phyloP scores from a whole-genome alignment of 2,888 invertebrate genomes.

The Xanthia togata region DNA sequence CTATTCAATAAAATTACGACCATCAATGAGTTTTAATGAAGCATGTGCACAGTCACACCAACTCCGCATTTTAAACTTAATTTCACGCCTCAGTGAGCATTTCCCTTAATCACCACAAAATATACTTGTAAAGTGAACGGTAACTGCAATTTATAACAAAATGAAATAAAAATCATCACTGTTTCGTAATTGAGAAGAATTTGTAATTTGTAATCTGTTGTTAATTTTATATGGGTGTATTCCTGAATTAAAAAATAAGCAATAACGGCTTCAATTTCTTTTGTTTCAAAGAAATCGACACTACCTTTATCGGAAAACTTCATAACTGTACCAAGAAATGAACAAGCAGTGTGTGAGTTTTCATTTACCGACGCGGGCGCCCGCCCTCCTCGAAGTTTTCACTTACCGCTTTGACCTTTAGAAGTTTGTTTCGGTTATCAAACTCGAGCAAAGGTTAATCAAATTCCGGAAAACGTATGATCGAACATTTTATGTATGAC shows the following conservation, averaged over 20 bases:
- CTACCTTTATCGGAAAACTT: conserved; percentile 22
- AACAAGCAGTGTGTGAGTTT: conserved; percentile 40
- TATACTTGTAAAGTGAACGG: neutral
- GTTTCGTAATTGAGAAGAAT: neutral
- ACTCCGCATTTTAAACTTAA: conserved; percentile 39
- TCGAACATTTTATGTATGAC: neutral
- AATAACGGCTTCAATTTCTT: conserved; percentile 6
- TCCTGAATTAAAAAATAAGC: neutral
- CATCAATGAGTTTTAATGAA: conserved; percentile 32
- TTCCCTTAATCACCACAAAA: conserved; percentile 21
- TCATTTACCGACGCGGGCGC: conserved; percentile 34
- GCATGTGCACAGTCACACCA: conserved; percentile 24
- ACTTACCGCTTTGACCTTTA: conserved; percentile 44
- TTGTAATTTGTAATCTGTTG: too few relatives aligned
- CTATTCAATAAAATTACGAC: conserved; percentile 19
- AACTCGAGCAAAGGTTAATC: conserved; percentile 47
- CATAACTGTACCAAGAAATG: conserved; percentile 12
- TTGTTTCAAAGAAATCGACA: conserved; percentile 20
- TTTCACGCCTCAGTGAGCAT: conserved; percentile 36
- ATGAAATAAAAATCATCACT: neutral
- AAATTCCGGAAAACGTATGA: conserved; percentile 20
- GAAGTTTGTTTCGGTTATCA: conserved; percentile 42
- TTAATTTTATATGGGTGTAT: too few relatives aligned
- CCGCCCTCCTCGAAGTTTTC: conserved; percentile 30
- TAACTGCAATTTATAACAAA: neutral